A percentile compares a stretch with the other conserved stretches of the same genome.
Evolutionary conservation across 2,797 vertebrate species (phyloP).

Genomic region (Eupleurogrammus muticus): DNA sequence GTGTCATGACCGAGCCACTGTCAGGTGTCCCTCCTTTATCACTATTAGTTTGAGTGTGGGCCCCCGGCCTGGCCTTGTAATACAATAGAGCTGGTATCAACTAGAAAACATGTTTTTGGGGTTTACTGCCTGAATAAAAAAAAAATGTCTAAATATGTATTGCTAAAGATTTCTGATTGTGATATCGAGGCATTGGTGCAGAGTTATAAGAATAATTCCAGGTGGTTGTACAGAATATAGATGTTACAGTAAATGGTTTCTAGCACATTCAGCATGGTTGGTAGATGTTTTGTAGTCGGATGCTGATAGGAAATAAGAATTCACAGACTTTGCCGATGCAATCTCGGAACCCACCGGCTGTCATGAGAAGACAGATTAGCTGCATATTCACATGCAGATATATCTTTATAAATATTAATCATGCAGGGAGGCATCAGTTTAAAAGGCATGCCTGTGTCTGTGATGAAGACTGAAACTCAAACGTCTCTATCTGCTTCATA

Average conservation of each 20-base stretch:
- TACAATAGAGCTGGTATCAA: neutral
- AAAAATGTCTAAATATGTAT: neutral
- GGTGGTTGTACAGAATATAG: no score
- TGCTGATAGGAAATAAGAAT: neutral
- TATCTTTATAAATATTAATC: no score
- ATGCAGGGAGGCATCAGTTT: neutral
- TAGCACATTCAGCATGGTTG: constrained; percentile 13
- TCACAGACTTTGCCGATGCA: neutral
- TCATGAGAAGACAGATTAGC: no score
- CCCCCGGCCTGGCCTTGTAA: neutral
- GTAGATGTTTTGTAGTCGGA: neutral
- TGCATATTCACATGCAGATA: no score
- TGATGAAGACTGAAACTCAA: neutral
- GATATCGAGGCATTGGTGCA: neutral
- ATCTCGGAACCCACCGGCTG: no score
- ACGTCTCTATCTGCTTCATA: no score
- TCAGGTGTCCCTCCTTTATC: constrained; percentile 36
- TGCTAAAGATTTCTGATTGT: no score
- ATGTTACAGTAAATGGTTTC: neutral
- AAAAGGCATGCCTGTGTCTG: neutral
- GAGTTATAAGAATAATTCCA: neutral
- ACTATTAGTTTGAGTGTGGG: constrained; percentile 10
- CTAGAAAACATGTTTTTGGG: neutral
- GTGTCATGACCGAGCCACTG: constrained; percentile 6
- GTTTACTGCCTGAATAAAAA: constrained; percentile 6